Conservation (phyloP, 2,888 invertebrate species). For the Brachyptera putata region DNA sequence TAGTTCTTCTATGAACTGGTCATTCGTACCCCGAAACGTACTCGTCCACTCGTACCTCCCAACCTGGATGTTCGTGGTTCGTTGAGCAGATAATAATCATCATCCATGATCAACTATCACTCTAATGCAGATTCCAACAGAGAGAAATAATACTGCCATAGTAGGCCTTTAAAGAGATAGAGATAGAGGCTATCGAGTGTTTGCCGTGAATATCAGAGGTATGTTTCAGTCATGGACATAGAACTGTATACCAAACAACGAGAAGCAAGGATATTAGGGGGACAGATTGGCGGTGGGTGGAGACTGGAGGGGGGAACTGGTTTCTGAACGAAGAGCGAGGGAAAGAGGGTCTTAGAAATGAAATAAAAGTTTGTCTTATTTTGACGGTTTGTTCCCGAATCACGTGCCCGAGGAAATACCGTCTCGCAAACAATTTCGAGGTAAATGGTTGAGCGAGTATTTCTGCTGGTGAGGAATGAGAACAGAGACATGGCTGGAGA, state of each 20-base stretch:
- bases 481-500: too few species aligned
- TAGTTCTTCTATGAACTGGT: neutral
- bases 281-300: too few species aligned
- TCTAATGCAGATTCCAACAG: neutral
- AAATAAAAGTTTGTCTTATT: slow-evolving; percentile 8
- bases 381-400: slow-evolving; percentile 4
- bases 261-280: too few species aligned
- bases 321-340: neutral
- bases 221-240: too few species aligned
- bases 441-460: slow-evolving; percentile 19
- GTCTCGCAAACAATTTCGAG: slow-evolving; percentile 20
- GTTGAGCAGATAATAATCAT: neutral
- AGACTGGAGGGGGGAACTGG: too few species aligned
- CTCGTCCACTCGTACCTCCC: too few species aligned
- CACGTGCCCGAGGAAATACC: slow-evolving; percentile 7
- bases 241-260: too few species aligned
- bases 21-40: neutral
- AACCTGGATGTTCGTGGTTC: too few species aligned
- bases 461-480: too few species aligned
- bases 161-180: too few species aligned
- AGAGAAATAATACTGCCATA: neutral
- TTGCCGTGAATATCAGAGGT: too few species aligned
- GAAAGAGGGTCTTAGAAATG: neutral
- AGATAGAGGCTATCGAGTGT: too few species aligned
- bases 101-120: neutral